These are phyloP conservation scores for Pseudopodoces humilis DNA, from an alignment of 2,113 vertebrate genomes.

Conservation along the genomic window DNA sequence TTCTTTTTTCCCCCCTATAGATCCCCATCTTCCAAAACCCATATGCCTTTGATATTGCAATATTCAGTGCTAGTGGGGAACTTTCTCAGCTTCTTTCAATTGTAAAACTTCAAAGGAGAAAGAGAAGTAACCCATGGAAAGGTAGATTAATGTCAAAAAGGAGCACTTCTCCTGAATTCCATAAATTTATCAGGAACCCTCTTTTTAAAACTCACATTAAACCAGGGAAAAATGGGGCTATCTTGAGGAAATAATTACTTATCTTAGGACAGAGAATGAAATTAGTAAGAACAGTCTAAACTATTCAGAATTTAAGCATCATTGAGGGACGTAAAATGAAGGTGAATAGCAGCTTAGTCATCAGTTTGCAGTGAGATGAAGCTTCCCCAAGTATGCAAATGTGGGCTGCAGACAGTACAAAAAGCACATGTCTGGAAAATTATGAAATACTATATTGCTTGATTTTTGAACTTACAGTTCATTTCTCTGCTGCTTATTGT, in stretches of 20 bases:
- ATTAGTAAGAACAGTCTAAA: neutral
- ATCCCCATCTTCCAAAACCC: neutral
- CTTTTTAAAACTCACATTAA: neutral
- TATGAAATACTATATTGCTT: neutral
- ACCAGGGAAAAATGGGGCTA: accelerated
- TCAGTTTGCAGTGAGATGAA: neutral
- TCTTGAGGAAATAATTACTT: neutral
- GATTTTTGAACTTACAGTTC: neutral
- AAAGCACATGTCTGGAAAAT: neutral
- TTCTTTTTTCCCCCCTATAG: neutral
- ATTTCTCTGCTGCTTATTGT: neutral
- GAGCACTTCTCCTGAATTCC: neutral
- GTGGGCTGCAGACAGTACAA: neutral
- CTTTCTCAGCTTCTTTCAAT: neutral
- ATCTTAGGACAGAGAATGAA: neutral
- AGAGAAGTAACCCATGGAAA: neutral
- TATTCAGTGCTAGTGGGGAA: slow-evolving; percentile 28
- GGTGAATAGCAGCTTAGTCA: neutral
- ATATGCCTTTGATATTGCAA: slow-evolving; percentile 33
- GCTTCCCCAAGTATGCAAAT: neutral
- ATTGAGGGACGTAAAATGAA: neutral
- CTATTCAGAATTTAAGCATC: neutral
- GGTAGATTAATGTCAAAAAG: neutral
- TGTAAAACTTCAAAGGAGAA: slow-evolving; percentile 35
- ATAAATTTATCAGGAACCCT: neutral